These are phyloP conservation scores for Eira barbara DNA, from an alignment of 2,113 vertebrate species.

Conservation along the genomic window DNA sequence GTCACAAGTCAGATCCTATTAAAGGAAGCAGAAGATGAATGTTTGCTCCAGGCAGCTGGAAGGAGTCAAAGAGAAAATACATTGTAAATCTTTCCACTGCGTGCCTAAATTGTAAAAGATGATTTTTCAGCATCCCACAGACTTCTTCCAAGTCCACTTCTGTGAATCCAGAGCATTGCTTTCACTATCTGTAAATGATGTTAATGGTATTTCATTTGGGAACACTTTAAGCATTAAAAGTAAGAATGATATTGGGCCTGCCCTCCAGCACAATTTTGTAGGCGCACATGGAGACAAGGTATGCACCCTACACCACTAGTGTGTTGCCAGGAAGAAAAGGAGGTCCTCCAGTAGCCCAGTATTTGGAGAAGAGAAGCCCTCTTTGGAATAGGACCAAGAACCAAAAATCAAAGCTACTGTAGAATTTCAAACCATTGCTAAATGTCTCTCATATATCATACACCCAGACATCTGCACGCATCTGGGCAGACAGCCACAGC, in stretches of 20 bases:
- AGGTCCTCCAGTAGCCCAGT: background rate
- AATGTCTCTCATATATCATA: background rate
- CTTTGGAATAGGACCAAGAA: background rate
- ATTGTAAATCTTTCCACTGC: conserved; percentile 64
- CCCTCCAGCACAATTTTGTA: background rate
- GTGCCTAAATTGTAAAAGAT: conserved; percentile 72
- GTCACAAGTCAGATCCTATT: conserved; percentile 74
- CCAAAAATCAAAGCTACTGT: background rate
- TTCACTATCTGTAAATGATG: background rate
- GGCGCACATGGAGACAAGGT: background rate
- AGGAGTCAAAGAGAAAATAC: conserved; percentile 69
- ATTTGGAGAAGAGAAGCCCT: background rate
- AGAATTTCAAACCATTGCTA: background rate
- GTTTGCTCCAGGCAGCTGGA: conserved; percentile 65
- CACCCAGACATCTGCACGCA: background rate
- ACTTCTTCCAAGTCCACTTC: conserved; percentile 3
- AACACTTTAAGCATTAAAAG: background rate
- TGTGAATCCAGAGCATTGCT: too few species aligned
- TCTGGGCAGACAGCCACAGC: background rate
- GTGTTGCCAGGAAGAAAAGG: rapidly evolving
- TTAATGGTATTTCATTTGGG: background rate
- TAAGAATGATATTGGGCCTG: background rate
- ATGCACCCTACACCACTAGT: rapidly evolving
- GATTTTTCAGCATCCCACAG: conserved; percentile 29
- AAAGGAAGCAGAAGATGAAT: conserved; percentile 75